Percentiles rank a stretch among this genome's conserved stretches.
These are phyloP conservation scores for Columba janthina DNA, from an alignment of 2,113 vertebrate genomes.

Conservation along the genomic window DNA sequence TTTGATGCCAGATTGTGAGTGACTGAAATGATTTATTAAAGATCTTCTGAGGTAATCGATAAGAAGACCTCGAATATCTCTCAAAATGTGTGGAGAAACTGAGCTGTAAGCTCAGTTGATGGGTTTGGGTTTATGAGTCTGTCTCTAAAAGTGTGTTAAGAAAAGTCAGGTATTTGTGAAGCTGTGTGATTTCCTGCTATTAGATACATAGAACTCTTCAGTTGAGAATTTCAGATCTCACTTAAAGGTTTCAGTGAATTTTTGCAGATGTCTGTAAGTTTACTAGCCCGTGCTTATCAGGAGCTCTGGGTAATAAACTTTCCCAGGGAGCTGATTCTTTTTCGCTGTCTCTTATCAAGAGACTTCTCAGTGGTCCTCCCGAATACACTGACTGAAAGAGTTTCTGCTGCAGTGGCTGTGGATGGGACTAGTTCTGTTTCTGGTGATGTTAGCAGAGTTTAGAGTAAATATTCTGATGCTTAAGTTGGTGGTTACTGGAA, in stretches of 20 bases:
- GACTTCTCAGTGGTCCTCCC: background rate
- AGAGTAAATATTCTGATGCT: background rate
- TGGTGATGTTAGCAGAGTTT: background rate
- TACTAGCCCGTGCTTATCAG: background rate
- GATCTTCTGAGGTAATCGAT: background rate
- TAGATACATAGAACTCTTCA: background rate
- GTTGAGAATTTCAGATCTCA: rapidly evolving
- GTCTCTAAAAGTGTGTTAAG: background rate
- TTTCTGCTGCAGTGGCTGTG: background rate
- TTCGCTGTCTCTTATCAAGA: background rate
- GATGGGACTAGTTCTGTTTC: background rate
- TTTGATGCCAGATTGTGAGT: background rate
- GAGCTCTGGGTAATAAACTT: background rate
- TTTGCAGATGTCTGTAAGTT: background rate
- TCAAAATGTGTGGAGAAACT: background rate
- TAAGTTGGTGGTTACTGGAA: background rate
- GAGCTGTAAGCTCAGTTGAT: background rate
- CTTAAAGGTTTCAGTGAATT: background rate
- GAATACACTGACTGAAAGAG: background rate
- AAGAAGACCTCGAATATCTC: background rate
- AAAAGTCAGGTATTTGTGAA: background rate
- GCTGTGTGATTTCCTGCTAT: background rate
- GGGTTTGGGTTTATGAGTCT: background rate
- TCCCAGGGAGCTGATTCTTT: background rate
- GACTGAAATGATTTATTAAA: background rate